A percentile compares a stretch with the other conserved stretches of the same genome.
These are phyloP conservation scores for Aleiodes alternator DNA, from an alignment of 2,888 invertebrate genomes.

Conservation along the genomic window DNA sequence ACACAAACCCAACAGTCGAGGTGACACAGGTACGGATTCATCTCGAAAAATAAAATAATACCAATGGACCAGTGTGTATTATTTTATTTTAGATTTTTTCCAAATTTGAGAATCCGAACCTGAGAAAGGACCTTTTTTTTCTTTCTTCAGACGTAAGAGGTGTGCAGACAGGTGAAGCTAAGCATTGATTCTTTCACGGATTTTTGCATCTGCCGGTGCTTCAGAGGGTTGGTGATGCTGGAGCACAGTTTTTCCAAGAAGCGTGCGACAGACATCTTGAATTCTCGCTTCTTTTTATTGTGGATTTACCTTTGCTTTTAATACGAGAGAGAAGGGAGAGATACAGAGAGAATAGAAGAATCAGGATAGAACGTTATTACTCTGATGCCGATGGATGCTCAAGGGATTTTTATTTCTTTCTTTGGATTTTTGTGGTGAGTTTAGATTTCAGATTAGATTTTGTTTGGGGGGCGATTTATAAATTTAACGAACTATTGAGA, in stretches of 20 bases:
- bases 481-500: conserved; percentile 22
- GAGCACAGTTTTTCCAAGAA: conserved; percentile 67
- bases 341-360: conserved; percentile 1
- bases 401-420: conserved; percentile 1
- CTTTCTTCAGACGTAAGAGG: conserved; percentile 57
- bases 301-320: conserved; percentile 36
- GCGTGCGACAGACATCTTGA: conserved; percentile 56
- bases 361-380: conserved; percentile 14
- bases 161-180: conserved; percentile 72
- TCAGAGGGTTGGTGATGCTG: conserved; percentile 62
- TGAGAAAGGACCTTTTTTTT: conserved; percentile 49
- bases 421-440: conserved; percentile 10
- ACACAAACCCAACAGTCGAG: conserved; percentile 60
- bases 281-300: conserved; percentile 33
- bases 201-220: conserved; percentile 72
- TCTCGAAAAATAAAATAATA: not conserved
- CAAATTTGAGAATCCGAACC: conserved; percentile 42
- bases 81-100: not conserved
- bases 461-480: not conserved
- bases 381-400: not conserved
- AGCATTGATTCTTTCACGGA: conserved; percentile 67
- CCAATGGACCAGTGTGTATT: not conserved
- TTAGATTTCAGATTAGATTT: conserved; percentile 21
- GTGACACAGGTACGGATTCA: conserved; percentile 68
- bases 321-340: not conserved